Conservation (phyloP, 2,888 invertebrate species). For the Synergus gifuensis region DNA sequence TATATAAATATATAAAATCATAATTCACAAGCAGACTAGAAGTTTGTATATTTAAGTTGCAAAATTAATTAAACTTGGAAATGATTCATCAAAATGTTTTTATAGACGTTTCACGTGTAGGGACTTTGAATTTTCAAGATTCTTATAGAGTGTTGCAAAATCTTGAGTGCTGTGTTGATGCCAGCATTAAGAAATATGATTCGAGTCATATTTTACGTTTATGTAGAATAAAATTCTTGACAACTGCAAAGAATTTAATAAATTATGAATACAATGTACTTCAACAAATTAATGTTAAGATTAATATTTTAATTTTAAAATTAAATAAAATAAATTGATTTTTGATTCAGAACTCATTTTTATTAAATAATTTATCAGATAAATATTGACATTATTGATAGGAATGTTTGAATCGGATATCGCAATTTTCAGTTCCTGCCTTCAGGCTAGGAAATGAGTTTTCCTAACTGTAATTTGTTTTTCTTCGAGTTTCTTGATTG, state of each 20-base stretch:
- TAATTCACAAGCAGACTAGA: neutral
- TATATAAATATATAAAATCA: neutral
- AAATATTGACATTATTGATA: neutral
- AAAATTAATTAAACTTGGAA: neutral
- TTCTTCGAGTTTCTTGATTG: slow-evolving; percentile 34
- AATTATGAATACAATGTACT: no score
- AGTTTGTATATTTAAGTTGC: neutral
- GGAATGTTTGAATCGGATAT: neutral
- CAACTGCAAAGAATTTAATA: no score
- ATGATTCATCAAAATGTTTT: neutral
- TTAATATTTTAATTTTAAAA: no score
- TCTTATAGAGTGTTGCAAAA: neutral
- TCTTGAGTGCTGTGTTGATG: neutral
- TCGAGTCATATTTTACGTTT: no score
- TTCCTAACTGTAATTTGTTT: neutral
- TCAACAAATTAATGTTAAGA: no score
- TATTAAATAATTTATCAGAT: neutral
- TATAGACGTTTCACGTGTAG: no score
- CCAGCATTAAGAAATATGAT: no score
- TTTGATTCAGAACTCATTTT: no score
- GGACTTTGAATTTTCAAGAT: neutral
- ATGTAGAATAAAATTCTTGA: no score
- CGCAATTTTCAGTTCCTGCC: neutral
- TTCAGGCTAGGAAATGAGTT: neutral
- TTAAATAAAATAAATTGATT: no score